These are phyloP conservation scores for Caradrina kadenii DNA, from an alignment of 2,888 invertebrate species.

Conservation along the genomic window DNA sequence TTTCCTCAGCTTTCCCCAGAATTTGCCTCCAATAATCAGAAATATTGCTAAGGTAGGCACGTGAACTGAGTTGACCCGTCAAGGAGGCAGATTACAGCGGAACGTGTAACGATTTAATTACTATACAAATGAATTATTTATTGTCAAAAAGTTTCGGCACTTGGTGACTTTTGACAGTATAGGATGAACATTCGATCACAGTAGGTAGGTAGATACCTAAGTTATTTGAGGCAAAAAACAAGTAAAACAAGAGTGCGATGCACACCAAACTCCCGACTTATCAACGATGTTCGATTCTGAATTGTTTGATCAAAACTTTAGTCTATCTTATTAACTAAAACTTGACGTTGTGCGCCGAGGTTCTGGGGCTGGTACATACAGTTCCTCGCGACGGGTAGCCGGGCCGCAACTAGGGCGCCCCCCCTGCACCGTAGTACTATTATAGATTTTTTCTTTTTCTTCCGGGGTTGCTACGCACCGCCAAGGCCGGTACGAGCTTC, in stretches of 20 bases:
- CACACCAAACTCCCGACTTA: not conserved
- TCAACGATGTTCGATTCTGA: constrained; percentile 16
- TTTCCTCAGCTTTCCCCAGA: constrained; percentile 39
- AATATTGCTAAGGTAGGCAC: constrained; percentile 25
- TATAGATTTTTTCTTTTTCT: constrained; percentile 85
- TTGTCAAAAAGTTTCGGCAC: not conserved
- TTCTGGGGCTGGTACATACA: constrained; percentile 55
- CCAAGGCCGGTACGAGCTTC: constrained; percentile 82
- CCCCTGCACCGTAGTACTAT: constrained; percentile 76
- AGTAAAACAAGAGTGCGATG: constrained; percentile 25
- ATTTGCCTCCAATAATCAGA: constrained; percentile 39
- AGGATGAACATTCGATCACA: not conserved
- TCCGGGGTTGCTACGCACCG: constrained; percentile 81
- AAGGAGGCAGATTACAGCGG: constrained; percentile 11
- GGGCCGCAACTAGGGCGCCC: constrained; percentile 69
- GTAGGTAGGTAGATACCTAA: not conserved
- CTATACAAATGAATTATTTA: constrained; percentile 14
- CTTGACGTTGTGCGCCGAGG: constrained; percentile 41
- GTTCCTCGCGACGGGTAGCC: constrained; percentile 56
- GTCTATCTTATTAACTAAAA: constrained; percentile 49
- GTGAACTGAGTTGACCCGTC: constrained; percentile 37
- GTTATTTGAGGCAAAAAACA: not conserved
- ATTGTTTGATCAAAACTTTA: constrained; percentile 47
- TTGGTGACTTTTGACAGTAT: not conserved
- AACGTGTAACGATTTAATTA: constrained; percentile 44